Conservation (phyloP, 2,797 vertebrate genomes). For the Typhlichthys eigenmanni region DNA sequence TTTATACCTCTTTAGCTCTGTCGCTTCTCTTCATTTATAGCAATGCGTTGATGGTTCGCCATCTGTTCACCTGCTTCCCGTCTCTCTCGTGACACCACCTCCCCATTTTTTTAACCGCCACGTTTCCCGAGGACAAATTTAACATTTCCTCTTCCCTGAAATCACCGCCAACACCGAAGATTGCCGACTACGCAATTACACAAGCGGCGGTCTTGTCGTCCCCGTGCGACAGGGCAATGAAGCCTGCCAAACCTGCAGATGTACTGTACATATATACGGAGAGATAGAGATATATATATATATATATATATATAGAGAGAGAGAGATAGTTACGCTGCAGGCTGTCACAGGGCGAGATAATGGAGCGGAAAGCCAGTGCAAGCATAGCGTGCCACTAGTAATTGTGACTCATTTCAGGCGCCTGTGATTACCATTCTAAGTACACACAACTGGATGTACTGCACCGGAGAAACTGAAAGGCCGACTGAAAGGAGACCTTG, state of each 20-base stretch:
- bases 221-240: constrained; percentile 36
- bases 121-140: constrained; percentile 32
- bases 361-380: constrained; percentile 64
- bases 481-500: not conserved
- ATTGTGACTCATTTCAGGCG: constrained; percentile 61
- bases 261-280: constrained; percentile 23
- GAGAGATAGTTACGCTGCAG: constrained; percentile 19
- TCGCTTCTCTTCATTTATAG: not conserved
- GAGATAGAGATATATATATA: constrained; percentile 1
- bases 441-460: constrained; percentile 45
- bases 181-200: constrained; percentile 61
- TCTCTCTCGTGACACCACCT: constrained; percentile 2
- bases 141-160: constrained; percentile 32
- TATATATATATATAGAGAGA: not conserved
- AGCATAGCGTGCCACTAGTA: constrained; percentile 47
- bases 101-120: constrained; percentile 20
- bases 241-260: constrained; percentile 37
- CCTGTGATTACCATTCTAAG: constrained; percentile 45
- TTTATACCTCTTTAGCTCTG: not conserved
- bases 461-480: constrained; percentile 29
- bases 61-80: not conserved
- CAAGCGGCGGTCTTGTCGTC: constrained; percentile 40
- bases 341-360: constrained; percentile 43
- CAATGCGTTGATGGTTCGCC: not conserved
- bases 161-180: constrained; percentile 46